Base-by-base conservation (phyloP, 1,140 invertebrate species). In the Doryteuthis pealeii region DNA sequence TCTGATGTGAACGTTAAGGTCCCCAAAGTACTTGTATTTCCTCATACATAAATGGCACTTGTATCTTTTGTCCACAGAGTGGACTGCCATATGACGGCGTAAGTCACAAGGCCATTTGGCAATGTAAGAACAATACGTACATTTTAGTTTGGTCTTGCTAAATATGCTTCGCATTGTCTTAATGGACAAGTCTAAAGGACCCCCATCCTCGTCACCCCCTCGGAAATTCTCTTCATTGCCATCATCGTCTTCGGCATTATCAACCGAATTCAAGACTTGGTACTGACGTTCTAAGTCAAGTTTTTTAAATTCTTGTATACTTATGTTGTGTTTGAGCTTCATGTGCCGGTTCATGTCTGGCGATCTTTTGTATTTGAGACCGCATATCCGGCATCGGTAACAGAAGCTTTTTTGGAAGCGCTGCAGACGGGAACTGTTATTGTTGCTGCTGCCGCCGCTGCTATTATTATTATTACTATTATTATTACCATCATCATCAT, bases 21-120 rank as follows among this genome's bases (percentile, higher is more conserved):
- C 87, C 12, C 84, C 84, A 35, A 83, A 74, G 74, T 86, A 89
- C 80, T 79, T 88, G 86, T 90, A 87, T 86, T 90, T 82, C 76
- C 87, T 86, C 18, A 79, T 76, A 73, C 88, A 89, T 58, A 82
- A 75, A 62, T 80, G 80, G 77, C 89, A 89, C 40, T 84, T 82
- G 77, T 85, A 89, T 10, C 88, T 80, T 77, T 86, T 87, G 68
- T 88, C 87, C 14, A 86, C 69, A 2, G 90, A 89, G 75, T 93
- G 93, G 71, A 90, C 90, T 82, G 93, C 92, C 84, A 92, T 91
- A 82, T 88, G 87, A 66, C 92, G 90, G 18, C 92, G 91, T 76
- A 92, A 90, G 87, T 95, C 94, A 15, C 93, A 94, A n/a, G 94
- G 89, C 87, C 93, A 94, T 85, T 95, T 95, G 74, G 93, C 93